Percentiles rank a stretch among this genome's conserved stretches.
Evolutionary conservation across 2,113 vertebrate species (phyloP).

Genomic region (Scartelaos histophorus): DNA sequence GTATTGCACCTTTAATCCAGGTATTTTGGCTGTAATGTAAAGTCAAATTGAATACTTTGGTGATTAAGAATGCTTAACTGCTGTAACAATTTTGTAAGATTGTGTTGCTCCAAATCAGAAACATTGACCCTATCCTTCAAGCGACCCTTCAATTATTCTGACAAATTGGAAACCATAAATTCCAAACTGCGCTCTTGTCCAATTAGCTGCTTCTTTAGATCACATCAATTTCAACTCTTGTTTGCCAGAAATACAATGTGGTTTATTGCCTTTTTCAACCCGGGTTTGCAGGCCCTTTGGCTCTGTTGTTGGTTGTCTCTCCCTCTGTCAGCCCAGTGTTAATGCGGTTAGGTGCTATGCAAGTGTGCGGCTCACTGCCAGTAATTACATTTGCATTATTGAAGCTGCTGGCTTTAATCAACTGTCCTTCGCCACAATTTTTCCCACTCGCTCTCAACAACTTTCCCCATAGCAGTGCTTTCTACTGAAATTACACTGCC

Average conservation of each 20-base stretch:
- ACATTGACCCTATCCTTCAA: neutral
- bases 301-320: constrained; percentile 5
- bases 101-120: neutral
- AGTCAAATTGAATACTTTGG: too few relatives aligned
- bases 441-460: neutral
- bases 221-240: neutral
- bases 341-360: constrained; percentile 64
- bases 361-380: constrained; percentile 54
- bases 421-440: constrained; percentile 32
- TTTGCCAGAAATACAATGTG: neutral
- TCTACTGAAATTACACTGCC: neutral
- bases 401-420: constrained; percentile 73
- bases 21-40: too few relatives aligned
- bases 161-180: constrained; percentile 6
- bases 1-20: too few relatives aligned
- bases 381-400: constrained; percentile 81
- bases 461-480: constrained; percentile 6
- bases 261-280: constrained; percentile 2
- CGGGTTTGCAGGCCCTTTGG: neutral
- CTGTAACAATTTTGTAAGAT: neutral
- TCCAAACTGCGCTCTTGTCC: neutral
- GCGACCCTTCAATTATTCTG: neutral
- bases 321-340: constrained; percentile 20
- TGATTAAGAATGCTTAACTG: neutral
- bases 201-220: neutral